Percentiles rank a stretch among this genome's conserved stretches.
These are phyloP conservation scores for Neoascia interrupta DNA, from an alignment of 2,888 invertebrate genomes.

Conservation along the genomic window DNA sequence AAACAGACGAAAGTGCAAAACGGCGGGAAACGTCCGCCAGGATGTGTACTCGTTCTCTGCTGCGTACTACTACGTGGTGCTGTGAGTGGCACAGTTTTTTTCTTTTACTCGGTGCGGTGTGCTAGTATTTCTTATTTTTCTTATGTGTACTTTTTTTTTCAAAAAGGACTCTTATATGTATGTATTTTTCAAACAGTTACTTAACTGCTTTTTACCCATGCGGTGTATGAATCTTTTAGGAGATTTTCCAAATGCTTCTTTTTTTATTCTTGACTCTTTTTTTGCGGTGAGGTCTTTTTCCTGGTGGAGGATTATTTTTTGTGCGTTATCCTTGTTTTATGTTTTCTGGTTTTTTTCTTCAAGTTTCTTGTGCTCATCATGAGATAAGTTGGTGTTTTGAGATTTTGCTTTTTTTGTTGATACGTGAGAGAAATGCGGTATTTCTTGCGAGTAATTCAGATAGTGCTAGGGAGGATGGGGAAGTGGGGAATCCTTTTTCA, in stretches of 20 bases:
- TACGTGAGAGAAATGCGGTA: conserved; percentile 65
- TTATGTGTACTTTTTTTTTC: background rate
- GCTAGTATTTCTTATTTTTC: background rate
- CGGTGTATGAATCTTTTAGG: conserved; percentile 66
- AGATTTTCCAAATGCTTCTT: conserved; percentile 53
- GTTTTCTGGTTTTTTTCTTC: conserved; percentile 23
- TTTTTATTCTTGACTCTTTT: no score
- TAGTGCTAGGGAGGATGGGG: background rate
- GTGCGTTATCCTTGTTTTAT: conserved; percentile 47
- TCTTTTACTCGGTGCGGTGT: background rate
- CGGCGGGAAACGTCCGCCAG: conserved; percentile 64
- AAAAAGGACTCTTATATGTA: conserved; percentile 14
- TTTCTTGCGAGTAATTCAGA: conserved; percentile 30
- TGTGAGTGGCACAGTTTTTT: conserved; percentile 24
- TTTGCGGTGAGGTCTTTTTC: no score
- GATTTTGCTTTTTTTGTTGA: conserved; percentile 38
- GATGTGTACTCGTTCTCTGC: conserved; percentile 21
- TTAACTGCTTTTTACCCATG: conserved; percentile 66
- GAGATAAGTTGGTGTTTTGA: conserved; percentile 51
- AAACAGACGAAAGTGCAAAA: conserved; percentile 66
- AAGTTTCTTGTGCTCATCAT: conserved; percentile 24
- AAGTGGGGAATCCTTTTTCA: conserved; percentile 3
- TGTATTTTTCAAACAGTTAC: conserved; percentile 64
- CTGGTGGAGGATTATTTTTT: no score
- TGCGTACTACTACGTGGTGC: conserved; percentile 19